phyloP scores from a whole-genome alignment of 2,113 vertebrate genomes.

The Atrichornis clamosus region DNA sequence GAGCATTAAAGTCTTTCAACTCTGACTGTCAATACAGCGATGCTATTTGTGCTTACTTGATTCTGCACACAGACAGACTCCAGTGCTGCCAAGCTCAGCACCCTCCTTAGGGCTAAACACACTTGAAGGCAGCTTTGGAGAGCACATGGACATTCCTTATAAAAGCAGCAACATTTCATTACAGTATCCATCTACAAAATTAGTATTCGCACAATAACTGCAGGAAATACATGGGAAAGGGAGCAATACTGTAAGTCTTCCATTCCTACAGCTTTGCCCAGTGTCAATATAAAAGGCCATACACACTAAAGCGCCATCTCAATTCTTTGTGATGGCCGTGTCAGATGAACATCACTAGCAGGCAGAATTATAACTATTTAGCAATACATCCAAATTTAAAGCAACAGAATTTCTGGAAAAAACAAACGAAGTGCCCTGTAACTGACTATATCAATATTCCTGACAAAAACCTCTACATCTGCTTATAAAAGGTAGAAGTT shows the following conservation, averaged over 20 bases:
- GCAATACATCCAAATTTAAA: neutral
- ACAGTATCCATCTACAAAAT: neutral
- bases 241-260: neutral
- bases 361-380: neutral
- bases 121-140: neutral
- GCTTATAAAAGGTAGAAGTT: neutral
- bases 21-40: rapidly evolving
- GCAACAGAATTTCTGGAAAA: neutral
- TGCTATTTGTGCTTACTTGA: neutral
- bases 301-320: neutral
- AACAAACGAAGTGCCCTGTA: neutral
- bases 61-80: neutral
- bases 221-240: neutral
- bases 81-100: neutral
- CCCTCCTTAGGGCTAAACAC: neutral
- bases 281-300: neutral
- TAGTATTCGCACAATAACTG: neutral
- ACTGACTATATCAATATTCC: neutral
- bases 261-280: neutral
- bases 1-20: neutral
- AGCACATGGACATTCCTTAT: neutral
- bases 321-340: neutral
- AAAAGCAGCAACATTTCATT: neutral
- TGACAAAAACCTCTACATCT: neutral
- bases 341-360: neutral